A percentile compares a stretch with the other conserved stretches of the same genome.
Conservation (phyloP, 2,888 invertebrate species). For the Aphidius colemani region DNA sequence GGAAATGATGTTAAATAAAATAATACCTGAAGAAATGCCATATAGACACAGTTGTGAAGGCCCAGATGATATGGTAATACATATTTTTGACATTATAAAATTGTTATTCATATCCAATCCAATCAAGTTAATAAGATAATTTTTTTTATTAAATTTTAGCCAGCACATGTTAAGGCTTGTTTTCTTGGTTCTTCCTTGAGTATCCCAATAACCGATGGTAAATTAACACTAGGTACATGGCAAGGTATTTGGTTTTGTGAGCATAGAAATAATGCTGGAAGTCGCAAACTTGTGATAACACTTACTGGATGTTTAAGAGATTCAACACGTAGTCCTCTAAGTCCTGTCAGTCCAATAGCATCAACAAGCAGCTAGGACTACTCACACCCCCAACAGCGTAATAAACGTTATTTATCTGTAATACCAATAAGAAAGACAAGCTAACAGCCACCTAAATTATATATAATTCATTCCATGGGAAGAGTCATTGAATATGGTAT, state of each 20-base stretch:
- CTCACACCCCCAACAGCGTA: constrained; percentile 64
- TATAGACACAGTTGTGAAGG: constrained; percentile 98
- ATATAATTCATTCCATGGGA: constrained; percentile 13
- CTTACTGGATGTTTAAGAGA: constrained; percentile 89
- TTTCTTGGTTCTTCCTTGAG: constrained; percentile 94
- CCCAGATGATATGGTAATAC: constrained; percentile 94
- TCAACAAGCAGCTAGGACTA: constrained; percentile 92
- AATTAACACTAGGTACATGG: constrained; percentile 94
- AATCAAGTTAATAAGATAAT: neutral
- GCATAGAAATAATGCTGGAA: constrained; percentile 94
- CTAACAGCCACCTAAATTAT: constrained; percentile 57
- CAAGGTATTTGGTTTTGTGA: constrained; percentile 98
- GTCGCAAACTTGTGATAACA: constrained; percentile 86
- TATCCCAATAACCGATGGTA: constrained; percentile 95
- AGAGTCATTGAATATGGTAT: no score
- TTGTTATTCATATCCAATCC: neutral
- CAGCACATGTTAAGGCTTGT: constrained; percentile 96
- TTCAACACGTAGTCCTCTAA: constrained; percentile 83
- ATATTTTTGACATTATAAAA: neutral
- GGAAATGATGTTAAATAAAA: constrained; percentile 99
- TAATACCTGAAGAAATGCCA: constrained; percentile 95
- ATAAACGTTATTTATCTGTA: constrained; percentile 57
- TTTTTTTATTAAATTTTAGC: constrained; percentile 66
- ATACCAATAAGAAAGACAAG: constrained; percentile 57
- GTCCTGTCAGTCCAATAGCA: constrained; percentile 83